Base-by-base conservation (phyloP, 2,888 invertebrate species). In the Cheilosia vernalis region DNA sequence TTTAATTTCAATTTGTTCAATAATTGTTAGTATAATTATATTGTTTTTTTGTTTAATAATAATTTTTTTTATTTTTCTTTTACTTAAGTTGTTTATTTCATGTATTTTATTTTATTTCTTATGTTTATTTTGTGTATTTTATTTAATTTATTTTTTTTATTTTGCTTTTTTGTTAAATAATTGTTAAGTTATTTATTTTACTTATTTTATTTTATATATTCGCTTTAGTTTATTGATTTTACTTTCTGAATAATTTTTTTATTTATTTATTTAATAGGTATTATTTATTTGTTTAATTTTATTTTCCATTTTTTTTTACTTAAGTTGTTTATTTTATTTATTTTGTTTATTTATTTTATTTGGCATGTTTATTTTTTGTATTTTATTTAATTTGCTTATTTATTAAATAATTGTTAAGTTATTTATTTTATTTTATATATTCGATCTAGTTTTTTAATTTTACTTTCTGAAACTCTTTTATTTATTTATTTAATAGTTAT, bases 51-150 rank as follows among this genome's bases (percentile, higher is more conserved):
- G n/a, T n/a, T n/a, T n/a, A n/a, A n/a, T n/a, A n/a, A n/a, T n/a
- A n/a, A 5, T 27, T 27, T 27, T 5, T 27, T 19, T 49, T 21
- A n/a, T 1, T 21, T 21, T 1, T 0, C 19, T 21, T 49, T 10
- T 6, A 1, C n/a, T n/a, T 19, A 49, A 21, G 6, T 49, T 49
- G 2, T 10, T 19, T 49, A 21, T 49, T 49, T 49, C 2, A 21
- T 42, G n/a, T 49, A 21, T 49, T 49, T 49, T 0, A 27, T 27
- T 51, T 51, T 51, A 51, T n/a, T 51, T 27, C 13, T 15, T 51
- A 27, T 27, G 24, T 51, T 27, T 51, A 27, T 51, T 27, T 51
- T 27, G 27, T 27, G n/a, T 51, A 51, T 51, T 51, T 27, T 21
- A 13, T 51, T 51, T 24, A 15, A 24, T 51, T 51, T 21, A 21